Conservation (phyloP, 1,140 invertebrate genomes). For the Aporrectodea caliginosa region DNA sequence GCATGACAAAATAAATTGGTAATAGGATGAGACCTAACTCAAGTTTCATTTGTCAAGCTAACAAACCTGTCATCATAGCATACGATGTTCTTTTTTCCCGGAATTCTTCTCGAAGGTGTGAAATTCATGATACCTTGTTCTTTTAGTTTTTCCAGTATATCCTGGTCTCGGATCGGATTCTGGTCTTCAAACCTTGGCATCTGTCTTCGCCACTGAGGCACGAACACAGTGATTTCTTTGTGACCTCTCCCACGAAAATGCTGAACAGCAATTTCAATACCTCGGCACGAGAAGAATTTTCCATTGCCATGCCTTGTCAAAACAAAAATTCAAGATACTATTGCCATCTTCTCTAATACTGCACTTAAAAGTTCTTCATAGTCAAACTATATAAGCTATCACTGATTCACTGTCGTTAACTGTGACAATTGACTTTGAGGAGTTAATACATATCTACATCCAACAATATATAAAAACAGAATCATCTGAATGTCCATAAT, state of each 20-base stretch:
- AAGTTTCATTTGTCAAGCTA: too few species aligned
- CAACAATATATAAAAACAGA: too few species aligned
- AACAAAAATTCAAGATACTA: neutral
- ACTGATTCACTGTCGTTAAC: too few species aligned
- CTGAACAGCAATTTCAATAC: slow-evolving; percentile 51
- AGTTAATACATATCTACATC: too few species aligned
- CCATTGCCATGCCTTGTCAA: slow-evolving; percentile 41
- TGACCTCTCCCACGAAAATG: slow-evolving; percentile 50
- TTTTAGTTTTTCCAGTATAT: slow-evolving; percentile 84
- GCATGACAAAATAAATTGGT: too few species aligned
- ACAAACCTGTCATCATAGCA: slow-evolving; percentile 85
- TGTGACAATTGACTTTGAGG: too few species aligned
- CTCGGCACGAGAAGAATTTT: slow-evolving; percentile 49
- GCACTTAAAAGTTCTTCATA: too few species aligned
- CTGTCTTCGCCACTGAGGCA: slow-evolving; percentile 68
- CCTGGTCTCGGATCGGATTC: slow-evolving; percentile 67
- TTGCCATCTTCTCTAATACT: too few species aligned
- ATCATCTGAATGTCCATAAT: too few species aligned
- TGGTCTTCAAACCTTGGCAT: slow-evolving; percentile 40
- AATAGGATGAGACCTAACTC: too few species aligned
- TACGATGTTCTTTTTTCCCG: slow-evolving; percentile 79
- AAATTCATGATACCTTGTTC: slow-evolving; percentile 81
- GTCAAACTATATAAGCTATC: too few species aligned
- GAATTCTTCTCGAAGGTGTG: slow-evolving; percentile 84
- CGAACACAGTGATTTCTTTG: slow-evolving; percentile 81